phyloP scores from a whole-genome alignment of 2,888 invertebrate genomes.

The Tipula unca region DNA sequence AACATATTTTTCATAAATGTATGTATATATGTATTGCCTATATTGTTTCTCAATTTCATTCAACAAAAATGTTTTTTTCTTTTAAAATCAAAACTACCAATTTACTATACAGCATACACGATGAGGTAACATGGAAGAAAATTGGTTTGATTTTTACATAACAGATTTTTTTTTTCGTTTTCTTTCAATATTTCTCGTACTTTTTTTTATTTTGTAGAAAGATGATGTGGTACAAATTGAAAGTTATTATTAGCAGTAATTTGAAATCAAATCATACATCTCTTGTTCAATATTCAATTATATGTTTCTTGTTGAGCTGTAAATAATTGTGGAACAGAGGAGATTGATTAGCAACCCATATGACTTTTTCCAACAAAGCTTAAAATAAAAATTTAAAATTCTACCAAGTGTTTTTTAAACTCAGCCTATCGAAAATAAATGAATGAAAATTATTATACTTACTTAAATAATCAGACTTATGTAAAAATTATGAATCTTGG shows the following conservation, averaged over 20 bases:
- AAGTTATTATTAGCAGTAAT: conserved; percentile 8
- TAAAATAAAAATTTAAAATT: too few species aligned
- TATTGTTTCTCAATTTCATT: conserved; percentile 14
- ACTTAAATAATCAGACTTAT: too few species aligned
- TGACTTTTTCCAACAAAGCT: too few species aligned
- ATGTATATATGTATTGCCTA: not conserved
- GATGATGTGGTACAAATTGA: conserved; percentile 14
- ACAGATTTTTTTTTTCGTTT: not conserved
- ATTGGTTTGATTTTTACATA: conserved; percentile 14
- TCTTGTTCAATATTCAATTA: not conserved
- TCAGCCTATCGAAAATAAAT: too few species aligned
- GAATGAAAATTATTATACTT: too few species aligned
- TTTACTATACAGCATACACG: not conserved
- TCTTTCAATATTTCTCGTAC: not conserved
- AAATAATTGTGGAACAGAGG: not conserved
- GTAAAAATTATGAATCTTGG: too few species aligned
- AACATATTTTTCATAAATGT: not conserved
- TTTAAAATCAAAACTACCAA: not conserved
- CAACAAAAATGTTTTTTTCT: not conserved
- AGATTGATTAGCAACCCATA: too few species aligned
- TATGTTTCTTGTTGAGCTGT: not conserved
- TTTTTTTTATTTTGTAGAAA: not conserved
- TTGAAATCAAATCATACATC: not conserved
- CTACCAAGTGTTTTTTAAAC: too few species aligned
- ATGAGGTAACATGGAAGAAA: not conserved